Base-by-base conservation (phyloP, 2,113 vertebrate species). In the Oreotrochilus melanogaster region DNA sequence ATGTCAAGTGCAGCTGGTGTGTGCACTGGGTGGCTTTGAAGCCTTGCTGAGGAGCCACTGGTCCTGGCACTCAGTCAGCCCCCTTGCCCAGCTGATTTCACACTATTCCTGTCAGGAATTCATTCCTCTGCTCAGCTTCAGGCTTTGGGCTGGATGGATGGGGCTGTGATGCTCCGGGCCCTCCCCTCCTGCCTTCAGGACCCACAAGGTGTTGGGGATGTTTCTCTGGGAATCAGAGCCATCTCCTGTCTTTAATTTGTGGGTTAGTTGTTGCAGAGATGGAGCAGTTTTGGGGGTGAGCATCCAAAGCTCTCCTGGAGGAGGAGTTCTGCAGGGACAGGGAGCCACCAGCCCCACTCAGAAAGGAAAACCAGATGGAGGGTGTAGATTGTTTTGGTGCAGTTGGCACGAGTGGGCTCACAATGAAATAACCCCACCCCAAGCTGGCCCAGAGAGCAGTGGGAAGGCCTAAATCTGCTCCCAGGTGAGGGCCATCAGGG, bases 331-430 rank as follows among this genome's bases (percentile, higher is more conserved):
- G 50, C n/a, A 18, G 69, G 39, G 0, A 0, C 51, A 1, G 3
- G 28, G 14, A 37, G 57, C 11, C 39, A 5, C 31, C 5, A 3
- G 3, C 6, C 11, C 53, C 18, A 4, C 27, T 10, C 0, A 7
- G 53, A 4, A 45, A 28, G 50, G 16, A 42, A 37, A 31, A 45
- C 1, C 0, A 0, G 17, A 2, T 8, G 1, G 30, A 70, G 7
- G 4, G 21, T 0, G 0, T 0, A 14, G 75, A 8, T 10, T n/a
- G 62, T 75, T 2, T 1, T 1, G 5, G 7, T 21, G 27, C 1
- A 1, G n/a, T 51, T 72, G 0, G 0, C 8, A 5, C 16, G 53
- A n/a, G 4, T 0, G 0, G 1, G 5, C 8, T 47, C 16, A 0
- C 47, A 48, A 14, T 28, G 5, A 18, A 66, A 53, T 1, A 28